Evolutionary conservation across 2,888 invertebrate species (phyloP).

Genomic region (Antheraea assamensis): DNA sequence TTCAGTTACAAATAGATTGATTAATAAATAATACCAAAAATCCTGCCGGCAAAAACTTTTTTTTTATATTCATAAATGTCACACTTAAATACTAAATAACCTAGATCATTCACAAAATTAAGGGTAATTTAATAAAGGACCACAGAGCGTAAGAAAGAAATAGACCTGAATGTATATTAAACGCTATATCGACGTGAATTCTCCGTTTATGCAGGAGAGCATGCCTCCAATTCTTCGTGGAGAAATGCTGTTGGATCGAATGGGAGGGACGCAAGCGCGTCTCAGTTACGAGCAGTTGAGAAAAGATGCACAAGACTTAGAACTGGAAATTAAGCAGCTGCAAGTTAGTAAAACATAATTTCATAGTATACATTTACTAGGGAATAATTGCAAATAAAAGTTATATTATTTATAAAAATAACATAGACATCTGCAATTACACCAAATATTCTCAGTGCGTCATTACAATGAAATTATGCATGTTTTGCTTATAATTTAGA

Average conservation of each 20-base stretch:
- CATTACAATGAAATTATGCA: not conserved
- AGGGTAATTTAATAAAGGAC: no score
- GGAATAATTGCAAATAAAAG: not conserved
- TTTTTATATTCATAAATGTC: no score
- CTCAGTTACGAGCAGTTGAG: constrained; percentile 89
- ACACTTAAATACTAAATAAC: no score
- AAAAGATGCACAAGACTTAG: constrained; percentile 92
- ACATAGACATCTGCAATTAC: not conserved
- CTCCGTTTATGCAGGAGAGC: constrained; percentile 78
- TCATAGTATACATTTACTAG: not conserved
- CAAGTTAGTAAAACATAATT: constrained; percentile 66
- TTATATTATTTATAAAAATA: not conserved
- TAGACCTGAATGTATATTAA: not conserved
- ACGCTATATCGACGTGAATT: not conserved
- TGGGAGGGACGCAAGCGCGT: constrained; percentile 85
- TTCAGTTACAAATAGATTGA: no score
- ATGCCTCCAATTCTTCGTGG: constrained; percentile 89
- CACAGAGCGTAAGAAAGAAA: no score
- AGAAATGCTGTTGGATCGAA: constrained; percentile 91
- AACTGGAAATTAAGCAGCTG: constrained; percentile 92
- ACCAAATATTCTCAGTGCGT: not conserved
- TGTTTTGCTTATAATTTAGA: no score
- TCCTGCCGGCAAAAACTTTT: no score
- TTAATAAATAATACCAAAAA: no score
- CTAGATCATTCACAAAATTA: no score